Percentiles rank a stretch among this genome's conserved stretches.
phyloP scores from a whole-genome alignment of 1,140 invertebrate genomes.

The Sinella curviseta region DNA sequence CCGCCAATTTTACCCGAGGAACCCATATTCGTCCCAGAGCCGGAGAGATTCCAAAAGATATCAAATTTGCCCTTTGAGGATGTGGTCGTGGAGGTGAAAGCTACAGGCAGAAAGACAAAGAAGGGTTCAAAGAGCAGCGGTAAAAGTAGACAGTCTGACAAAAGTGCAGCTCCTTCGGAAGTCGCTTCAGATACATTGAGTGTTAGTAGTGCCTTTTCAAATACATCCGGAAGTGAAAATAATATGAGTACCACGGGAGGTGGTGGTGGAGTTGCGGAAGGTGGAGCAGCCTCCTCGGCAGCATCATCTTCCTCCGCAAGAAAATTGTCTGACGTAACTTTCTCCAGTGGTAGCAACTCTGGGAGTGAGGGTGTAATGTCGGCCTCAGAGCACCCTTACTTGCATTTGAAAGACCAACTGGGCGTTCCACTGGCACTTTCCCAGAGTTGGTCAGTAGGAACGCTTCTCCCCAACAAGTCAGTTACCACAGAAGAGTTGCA shows the following conservation, averaged over 20 bases:
- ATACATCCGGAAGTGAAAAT: slow-evolving; percentile 10
- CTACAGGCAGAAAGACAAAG: neutral
- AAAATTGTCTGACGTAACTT: neutral
- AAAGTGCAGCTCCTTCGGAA: neutral
- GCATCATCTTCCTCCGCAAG: neutral
- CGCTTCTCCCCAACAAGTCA: neutral
- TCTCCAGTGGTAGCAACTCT: neutral
- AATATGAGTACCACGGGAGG: neutral
- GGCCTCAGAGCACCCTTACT: neutral
- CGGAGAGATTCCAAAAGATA: slow-evolving; percentile 38
- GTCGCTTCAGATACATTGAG: slow-evolving; percentile 34
- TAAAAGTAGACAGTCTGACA: neutral
- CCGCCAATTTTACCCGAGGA: neutral
- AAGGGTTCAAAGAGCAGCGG: too few species aligned
- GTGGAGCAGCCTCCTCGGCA: neutral
- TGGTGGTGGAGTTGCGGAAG: too few species aligned
- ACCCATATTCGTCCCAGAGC: neutral
- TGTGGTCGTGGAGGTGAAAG: slow-evolving; percentile 16
- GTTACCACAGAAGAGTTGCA: slow-evolving; percentile 6
- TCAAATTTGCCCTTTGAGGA: slow-evolving; percentile 39
- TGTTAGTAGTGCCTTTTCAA: slow-evolving; percentile 35
- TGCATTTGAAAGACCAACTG: neutral
- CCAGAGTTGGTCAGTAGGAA: slow-evolving; percentile 6
- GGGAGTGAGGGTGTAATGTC: neutral
- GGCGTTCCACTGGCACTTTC: neutral